These are phyloP conservation scores for Sciurus niger DNA, from an alignment of 2,113 vertebrate genomes.

Conservation along the genomic window DNA sequence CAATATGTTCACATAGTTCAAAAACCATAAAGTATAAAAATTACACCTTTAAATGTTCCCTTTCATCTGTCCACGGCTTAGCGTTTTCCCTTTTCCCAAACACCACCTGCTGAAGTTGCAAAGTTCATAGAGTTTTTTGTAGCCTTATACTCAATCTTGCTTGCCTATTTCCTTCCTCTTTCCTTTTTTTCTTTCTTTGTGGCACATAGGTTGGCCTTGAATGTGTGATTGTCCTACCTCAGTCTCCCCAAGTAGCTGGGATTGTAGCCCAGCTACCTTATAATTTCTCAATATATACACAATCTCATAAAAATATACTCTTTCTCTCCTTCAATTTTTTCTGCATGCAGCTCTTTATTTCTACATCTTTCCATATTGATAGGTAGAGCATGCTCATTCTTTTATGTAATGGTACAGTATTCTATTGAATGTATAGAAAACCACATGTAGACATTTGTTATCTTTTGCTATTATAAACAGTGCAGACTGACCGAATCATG, in stretches of 20 bases:
- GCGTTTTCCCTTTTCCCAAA: not conserved
- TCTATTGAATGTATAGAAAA: not conserved
- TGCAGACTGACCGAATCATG: not conserved
- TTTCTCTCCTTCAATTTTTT: not conserved
- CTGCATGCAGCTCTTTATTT: not conserved
- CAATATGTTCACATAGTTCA: not conserved
- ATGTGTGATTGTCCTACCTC: too few relatives aligned
- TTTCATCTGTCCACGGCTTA: not conserved
- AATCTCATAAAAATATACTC: not conserved
- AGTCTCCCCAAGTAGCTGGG: too few relatives aligned
- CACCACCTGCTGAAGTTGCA: not conserved
- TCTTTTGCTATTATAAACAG: not conserved
- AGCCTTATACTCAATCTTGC: too few relatives aligned
- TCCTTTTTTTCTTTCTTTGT: too few relatives aligned
- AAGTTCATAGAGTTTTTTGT: not conserved
- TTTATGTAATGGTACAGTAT: not conserved
- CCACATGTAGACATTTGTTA: not conserved
- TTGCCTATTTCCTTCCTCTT: too few relatives aligned
- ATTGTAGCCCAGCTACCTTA: too few relatives aligned
- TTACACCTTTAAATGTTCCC: not conserved
- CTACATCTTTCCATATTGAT: not conserved
- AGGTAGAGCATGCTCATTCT: not conserved
- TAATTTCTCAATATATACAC: not conserved
- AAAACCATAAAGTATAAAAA: constrained; percentile 11
- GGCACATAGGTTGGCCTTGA: too few relatives aligned